A percentile compares a stretch with the other conserved stretches of the same genome.
phyloP scores from a whole-genome alignment of 2,797 vertebrate genomes.

The Poecilia velifera region DNA sequence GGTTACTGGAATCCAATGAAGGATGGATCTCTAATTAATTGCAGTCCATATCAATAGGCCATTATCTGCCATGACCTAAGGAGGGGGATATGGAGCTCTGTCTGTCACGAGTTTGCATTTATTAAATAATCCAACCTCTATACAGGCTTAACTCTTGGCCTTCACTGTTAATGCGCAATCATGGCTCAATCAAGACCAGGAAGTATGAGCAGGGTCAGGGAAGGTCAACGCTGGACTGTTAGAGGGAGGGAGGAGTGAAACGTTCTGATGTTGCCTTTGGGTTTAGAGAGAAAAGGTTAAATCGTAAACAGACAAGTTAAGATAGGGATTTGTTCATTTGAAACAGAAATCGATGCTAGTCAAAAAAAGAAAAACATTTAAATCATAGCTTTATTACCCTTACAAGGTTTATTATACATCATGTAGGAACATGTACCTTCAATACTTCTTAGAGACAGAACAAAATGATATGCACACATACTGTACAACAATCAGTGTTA shows the following conservation, averaged over 20 bases:
- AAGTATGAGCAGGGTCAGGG: neutral
- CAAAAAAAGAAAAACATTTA: slow-evolving; percentile 10
- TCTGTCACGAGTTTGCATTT: slow-evolving; percentile 5
- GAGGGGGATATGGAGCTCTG: neutral
- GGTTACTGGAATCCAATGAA: neutral
- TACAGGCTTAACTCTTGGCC: neutral
- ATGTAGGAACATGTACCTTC: slow-evolving; percentile 78
- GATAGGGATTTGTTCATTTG: neutral
- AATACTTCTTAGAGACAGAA: slow-evolving; percentile 44
- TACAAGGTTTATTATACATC: slow-evolving; percentile 65
- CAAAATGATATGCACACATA: slow-evolving; percentile 29
- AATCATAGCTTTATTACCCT: slow-evolving; percentile 78
- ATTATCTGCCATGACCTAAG: neutral
- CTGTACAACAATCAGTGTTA: slow-evolving; percentile 47
- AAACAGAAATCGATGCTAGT: neutral
- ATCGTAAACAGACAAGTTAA: too few species aligned
- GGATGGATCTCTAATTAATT: neutral
- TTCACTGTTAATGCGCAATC: slow-evolving; percentile 27
- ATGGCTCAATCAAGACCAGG: slow-evolving; percentile 16
- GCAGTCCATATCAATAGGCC: neutral
- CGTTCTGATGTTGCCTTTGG: slow-evolving; percentile 49
- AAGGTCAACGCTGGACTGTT: slow-evolving; percentile 50
- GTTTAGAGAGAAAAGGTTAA: slow-evolving; percentile 26
- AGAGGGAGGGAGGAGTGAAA: slow-evolving; percentile 46
- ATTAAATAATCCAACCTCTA: neutral